phyloP scores from a whole-genome alignment of 2,113 vertebrate genomes.

The Rhynchomys soricoides region DNA sequence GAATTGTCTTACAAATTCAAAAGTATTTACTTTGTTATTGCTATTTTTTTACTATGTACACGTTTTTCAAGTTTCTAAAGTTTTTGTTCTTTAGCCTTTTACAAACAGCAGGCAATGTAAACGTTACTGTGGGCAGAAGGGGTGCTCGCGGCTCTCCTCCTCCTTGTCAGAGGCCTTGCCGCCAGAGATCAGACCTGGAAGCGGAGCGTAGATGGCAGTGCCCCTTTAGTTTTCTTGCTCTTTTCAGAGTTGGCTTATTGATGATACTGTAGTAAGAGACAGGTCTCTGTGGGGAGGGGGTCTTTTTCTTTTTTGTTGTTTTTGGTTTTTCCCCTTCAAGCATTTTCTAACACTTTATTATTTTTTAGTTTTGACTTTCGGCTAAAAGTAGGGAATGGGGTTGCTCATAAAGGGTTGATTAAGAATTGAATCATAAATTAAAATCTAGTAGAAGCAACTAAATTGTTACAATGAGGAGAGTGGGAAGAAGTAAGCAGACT shows the following conservation, averaged over 20 bases:
- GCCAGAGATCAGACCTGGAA: not conserved
- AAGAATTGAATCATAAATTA: not conserved
- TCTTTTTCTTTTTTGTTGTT: not conserved
- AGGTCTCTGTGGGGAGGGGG: not conserved
- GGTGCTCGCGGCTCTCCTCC: not conserved
- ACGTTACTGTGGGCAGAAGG: constrained; percentile 60
- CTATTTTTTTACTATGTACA: constrained; percentile 58
- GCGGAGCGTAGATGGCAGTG: not conserved
- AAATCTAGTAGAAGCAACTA: constrained; percentile 26
- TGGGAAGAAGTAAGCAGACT: not conserved
- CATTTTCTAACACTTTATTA: not conserved
- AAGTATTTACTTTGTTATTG: not conserved
- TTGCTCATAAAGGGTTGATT: not conserved
- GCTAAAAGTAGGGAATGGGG: constrained; percentile 2
- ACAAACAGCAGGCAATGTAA: constrained; percentile 62
- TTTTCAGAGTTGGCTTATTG: not conserved
- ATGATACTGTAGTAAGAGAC: constrained; percentile 15
- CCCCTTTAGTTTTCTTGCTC: not conserved
- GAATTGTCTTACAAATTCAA: constrained; percentile 29
- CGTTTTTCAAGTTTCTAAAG: constrained; percentile 53
- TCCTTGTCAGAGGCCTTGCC: not conserved
- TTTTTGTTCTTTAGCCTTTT: constrained; percentile 59
- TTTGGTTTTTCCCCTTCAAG: not conserved
- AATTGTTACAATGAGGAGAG: not conserved
- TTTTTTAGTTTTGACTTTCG: constrained; percentile 37